Base-by-base conservation (phyloP, 2,888 invertebrate genomes). In the Trichogramma evanescens region DNA sequence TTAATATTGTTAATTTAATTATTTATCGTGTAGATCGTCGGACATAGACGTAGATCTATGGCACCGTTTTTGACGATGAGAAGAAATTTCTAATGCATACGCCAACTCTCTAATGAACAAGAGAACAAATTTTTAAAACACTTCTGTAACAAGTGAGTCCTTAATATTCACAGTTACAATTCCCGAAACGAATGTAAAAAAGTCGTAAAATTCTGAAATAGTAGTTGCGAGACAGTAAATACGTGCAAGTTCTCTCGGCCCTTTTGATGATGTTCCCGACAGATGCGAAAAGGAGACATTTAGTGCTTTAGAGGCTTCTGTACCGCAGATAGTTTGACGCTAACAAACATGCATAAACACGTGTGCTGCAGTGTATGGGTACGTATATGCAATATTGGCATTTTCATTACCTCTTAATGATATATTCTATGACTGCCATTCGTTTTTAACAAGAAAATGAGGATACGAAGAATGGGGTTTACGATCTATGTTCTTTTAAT, bases 141-240 rank as follows among this genome's bases (percentile, higher is more conserved):
- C 26, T 26, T 26, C 26, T 26, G 26, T 26, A 26, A 26, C 26
- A 26, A 26, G 26, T 26, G 26, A 26, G 26, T 26, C 26, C 26
- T 26, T 26, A 1, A 26, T 26, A 42, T 52, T 4, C n/a, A 42
- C 8, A 46, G 40, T 50, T 55, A 52, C 63, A 60, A 65, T 69
- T 69, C 69, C 64, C 58, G 63, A 68, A 69, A 66, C 50, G 61
- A 63, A 64, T 67, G 65, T 71, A 68, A 70, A 71, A 69, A 61
- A 57, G 66, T 66, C 67, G 68, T 70, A 70, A 70, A 70, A 68
- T 66, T 26, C 66, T 70, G 66, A 71, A 69, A 68, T 70, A 69
- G 66, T 68, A 66, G 66, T 61, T 10, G 54, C 50, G 41, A 51
- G 39, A 52, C 50, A 50, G 56, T 53, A 48, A 42, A 7, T 46